Base-by-base conservation (phyloP, 2,888 invertebrate genomes). In the Ptilodon capucinus region DNA sequence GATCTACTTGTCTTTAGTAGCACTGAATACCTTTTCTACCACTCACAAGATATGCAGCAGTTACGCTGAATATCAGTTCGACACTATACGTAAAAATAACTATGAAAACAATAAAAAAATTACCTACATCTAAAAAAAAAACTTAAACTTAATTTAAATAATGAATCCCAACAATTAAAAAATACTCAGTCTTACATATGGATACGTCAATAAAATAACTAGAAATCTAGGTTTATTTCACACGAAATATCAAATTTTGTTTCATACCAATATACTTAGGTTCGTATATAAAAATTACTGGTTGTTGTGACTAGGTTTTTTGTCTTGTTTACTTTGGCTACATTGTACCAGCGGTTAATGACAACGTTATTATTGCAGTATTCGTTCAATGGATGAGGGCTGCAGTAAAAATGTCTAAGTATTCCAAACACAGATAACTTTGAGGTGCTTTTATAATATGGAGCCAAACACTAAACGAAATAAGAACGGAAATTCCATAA, bases 121-220 rank as follows among this genome's bases (percentile, higher is more conserved):
- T 60, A 51, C 44, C 36, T 60, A 48, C 45, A 48, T 39, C 63
- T 63, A 57, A 55, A 45, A 40, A 42, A 62, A 51, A 60, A 46
- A 60, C 52, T 57, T 63, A 60, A 56, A 55, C 46, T 28, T 50
- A 42, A 48, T 45, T 38, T 41, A 49, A 47, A 42, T 50, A 48
- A 59, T 42, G 45, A 57, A 54, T 52, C 42, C 35, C 50, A 60
- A 63, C 47, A 53, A 57, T 55, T 64, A 67, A 56, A 68, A 71
- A 65, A 47, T 68, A 73, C 50, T 74, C 74, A 74, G 74, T 74
- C 74, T 74, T 74, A 58, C 60, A 11, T n/a, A n/a, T n/a, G n/a
- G 34, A 47, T 64, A 61, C 57, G 63, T 61, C 51, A 46, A 48
- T 44, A 64, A 53, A 54, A 60, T 54, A 59, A 51, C 57, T 59